Percentiles rank a stretch among this genome's conserved stretches.
phyloP scores from a whole-genome alignment of 2,113 vertebrate species.

The Pipra filicauda region DNA sequence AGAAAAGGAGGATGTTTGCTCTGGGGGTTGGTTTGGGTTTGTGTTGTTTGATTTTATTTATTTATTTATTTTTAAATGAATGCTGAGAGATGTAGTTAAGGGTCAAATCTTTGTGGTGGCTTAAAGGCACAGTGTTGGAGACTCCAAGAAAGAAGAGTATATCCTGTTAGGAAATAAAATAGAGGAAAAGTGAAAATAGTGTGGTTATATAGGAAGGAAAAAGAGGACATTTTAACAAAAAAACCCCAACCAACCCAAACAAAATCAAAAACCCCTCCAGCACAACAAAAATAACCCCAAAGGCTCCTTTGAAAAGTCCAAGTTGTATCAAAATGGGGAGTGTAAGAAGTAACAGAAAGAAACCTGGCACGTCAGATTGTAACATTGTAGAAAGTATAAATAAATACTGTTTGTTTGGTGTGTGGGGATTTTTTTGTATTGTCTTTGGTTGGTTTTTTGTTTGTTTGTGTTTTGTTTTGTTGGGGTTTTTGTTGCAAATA shows the following conservation, averaged over 20 bases:
- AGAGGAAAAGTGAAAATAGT: neutral
- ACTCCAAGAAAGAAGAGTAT: neutral
- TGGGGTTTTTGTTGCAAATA: neutral
- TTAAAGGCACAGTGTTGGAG: neutral
- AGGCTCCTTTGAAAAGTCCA: neutral
- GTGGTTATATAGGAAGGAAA: neutral
- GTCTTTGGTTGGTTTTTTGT: neutral
- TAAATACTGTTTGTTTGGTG: neutral
- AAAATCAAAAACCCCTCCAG: too few relatives aligned
- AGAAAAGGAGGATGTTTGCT: neutral
- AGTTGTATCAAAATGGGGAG: neutral
- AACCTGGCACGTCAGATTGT: neutral
- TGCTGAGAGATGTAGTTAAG: neutral
- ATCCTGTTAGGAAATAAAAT: neutral
- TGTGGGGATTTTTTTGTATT: neutral
- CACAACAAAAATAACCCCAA: neutral
- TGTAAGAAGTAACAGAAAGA: neutral
- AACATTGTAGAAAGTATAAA: neutral
- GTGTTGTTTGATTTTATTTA: neutral
- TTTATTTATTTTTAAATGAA: neutral
- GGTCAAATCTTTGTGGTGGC: neutral
- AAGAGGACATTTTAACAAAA: neutral
- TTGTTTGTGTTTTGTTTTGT: neutral
- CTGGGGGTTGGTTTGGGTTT: neutral
- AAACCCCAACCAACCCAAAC: neutral